Base-by-base conservation (phyloP, 2,888 invertebrate species). In the Drosophila affinis region DNA sequence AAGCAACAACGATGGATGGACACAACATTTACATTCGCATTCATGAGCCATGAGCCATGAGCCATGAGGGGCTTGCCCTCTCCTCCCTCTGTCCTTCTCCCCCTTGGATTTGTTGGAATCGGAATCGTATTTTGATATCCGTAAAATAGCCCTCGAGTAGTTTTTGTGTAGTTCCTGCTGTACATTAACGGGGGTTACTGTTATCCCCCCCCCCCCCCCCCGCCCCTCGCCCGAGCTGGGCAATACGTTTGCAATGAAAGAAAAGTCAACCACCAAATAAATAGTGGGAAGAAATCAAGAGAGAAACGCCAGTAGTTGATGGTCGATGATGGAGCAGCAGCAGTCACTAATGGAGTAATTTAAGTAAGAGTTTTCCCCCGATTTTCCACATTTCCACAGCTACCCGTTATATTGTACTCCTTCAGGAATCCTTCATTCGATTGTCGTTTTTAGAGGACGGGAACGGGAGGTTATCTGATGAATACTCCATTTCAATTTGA, bases 41-140 rank as follows among this genome's bases (percentile, higher is more conserved):
- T 83, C 79, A 79, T 82, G 68, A 68, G 74, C 57, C 62, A 29
- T 21, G 67, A 63, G 65, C 72, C 79, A 79, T 82, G 68, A 68
- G 74, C 57, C 62, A 27, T 24, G 62, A 63, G 64, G 67, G 63
- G 17, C 4, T 14, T 49, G 12, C 62, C 21, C 21, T n/a, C 7
- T 17, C n/a, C 21, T 39, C 21, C n/a, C 21, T 39, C 21, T 24
- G 24, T 4, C 10, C 6, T 10, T 12, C 14, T 14, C 47, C 46
- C 55, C 32, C 62, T 69, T 45, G 61, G 56, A 67, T 62, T 67
- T 61, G 34, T 47, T 72, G 59, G 62, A 75, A 79, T 78, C 65
- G 59, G 62, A 75, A 79, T 78, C 65, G 79, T 67, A 73, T 77
- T 87, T 85, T 81, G 76, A 82, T 85, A 82, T 72, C 77, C 88